Conservation (phyloP, 2,113 vertebrate genomes). For the Oenanthe melanoleuca region DNA sequence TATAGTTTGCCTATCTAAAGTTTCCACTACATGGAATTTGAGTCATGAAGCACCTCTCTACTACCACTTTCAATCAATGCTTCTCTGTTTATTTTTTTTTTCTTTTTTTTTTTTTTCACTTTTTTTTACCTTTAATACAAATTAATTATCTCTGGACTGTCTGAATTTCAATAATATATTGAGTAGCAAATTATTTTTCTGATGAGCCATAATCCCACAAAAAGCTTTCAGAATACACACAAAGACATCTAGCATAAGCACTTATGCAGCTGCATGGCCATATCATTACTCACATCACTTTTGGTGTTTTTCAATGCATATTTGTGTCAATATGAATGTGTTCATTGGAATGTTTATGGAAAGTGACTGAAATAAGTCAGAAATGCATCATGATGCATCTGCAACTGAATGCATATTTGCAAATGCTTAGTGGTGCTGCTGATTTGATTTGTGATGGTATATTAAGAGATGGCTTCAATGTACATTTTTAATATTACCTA, state of each 20-base stretch:
- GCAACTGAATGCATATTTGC: not conserved
- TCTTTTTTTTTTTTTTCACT: too few relatives aligned
- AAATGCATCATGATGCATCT: not conserved
- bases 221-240: not conserved
- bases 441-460: not conserved
- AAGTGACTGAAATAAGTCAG: slow-evolving; percentile 19
- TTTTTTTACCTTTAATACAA: not conserved
- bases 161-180: not conserved
- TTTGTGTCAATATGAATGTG: not conserved
- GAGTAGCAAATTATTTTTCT: not conserved
- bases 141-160: not conserved
- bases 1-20: not conserved
- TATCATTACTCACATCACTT: not conserved
- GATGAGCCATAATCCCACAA: not conserved
- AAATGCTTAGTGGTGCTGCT: not conserved
- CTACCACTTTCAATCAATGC: not conserved
- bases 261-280: not conserved
- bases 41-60: not conserved
- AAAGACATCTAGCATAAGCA: not conserved
- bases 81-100: not conserved
- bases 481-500: not conserved
- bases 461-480: not conserved
- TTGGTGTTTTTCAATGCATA: not conserved
- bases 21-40: not conserved
- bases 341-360: not conserved